These are phyloP conservation scores for Cyclophora punctaria DNA, from an alignment of 2,888 invertebrate genomes.

Conservation along the genomic window DNA sequence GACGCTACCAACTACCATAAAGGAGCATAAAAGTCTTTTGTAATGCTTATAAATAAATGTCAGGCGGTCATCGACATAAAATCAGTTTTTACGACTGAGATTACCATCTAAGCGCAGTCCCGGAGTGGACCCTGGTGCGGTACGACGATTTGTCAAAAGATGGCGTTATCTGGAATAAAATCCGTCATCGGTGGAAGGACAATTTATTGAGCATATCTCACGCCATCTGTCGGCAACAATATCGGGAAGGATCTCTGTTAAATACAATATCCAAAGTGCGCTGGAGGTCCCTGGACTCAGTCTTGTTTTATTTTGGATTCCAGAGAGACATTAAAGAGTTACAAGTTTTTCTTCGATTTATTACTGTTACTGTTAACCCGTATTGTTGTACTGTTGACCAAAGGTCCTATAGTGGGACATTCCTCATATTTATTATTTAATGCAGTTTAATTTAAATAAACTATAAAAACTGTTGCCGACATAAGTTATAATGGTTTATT, in stretches of 20 bases:
- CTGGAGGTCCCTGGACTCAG: conserved; percentile 9
- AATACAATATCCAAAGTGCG: conserved; percentile 16
- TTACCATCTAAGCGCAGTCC: conserved; percentile 54
- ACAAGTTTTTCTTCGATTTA: neutral
- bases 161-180: conserved; percentile 59
- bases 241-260: conserved; percentile 23
- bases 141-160: conserved; percentile 67
- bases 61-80: conserved; percentile 17
- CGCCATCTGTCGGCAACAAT: conserved; percentile 44
- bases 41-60: conserved; percentile 17
- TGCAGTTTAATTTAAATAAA: neutral
- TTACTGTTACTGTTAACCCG: neutral
- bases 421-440: neutral
- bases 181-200: conserved; percentile 62
- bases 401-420: neutral
- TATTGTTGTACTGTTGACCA: neutral
- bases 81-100: conserved; percentile 17
- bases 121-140: conserved; percentile 53
- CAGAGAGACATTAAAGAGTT: too few species aligned
- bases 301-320: neutral
- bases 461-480: neutral
- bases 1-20: too few species aligned
- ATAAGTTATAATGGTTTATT: neutral
- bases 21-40: conserved; percentile 3
- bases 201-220: conserved; percentile 63